Conservation (phyloP, 2,888 invertebrate species). For the Xylocampa areola region DNA sequence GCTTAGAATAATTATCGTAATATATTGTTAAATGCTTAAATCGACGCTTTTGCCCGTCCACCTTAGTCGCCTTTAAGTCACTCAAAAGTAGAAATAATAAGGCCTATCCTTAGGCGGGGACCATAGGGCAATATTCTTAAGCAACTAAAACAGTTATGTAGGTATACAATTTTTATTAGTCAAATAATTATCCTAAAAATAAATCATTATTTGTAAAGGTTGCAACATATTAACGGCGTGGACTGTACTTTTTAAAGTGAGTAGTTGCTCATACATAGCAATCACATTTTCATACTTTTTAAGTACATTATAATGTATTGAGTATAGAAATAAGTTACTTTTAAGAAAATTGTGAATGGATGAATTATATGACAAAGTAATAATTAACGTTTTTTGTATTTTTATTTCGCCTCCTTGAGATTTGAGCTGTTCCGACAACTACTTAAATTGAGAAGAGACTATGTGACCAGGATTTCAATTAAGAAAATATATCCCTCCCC, state of each 20-base stretch:
- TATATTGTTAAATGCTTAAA: not conserved
- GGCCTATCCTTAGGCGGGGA: not conserved
- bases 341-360: constrained; percentile 59
- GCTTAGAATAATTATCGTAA: not conserved
- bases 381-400: constrained; percentile 26
- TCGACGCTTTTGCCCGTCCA: constrained; percentile 6
- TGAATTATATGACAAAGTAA: constrained; percentile 49
- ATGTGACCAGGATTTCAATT: too few relatives aligned
- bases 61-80: constrained; percentile 7
- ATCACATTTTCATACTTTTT: constrained; percentile 34
- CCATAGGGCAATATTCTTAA: constrained; percentile 9
- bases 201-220: constrained; percentile 7
- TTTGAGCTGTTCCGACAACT: not conserved
- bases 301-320: constrained; percentile 54
- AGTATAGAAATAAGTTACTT: constrained; percentile 39
- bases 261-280: constrained; percentile 34
- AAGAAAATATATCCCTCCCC: too few relatives aligned
- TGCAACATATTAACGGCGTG: constrained; percentile 22
- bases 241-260: constrained; percentile 27
- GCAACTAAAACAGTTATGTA: constrained; percentile 25
- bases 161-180: not conserved
- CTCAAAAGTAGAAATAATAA: constrained; percentile 2
- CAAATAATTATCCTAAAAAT: not conserved
- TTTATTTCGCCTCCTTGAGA: constrained; percentile 10
- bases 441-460: too few relatives aligned